Conservation (phyloP, 1,140 invertebrate genomes). For the Parapsyche elsis region DNA sequence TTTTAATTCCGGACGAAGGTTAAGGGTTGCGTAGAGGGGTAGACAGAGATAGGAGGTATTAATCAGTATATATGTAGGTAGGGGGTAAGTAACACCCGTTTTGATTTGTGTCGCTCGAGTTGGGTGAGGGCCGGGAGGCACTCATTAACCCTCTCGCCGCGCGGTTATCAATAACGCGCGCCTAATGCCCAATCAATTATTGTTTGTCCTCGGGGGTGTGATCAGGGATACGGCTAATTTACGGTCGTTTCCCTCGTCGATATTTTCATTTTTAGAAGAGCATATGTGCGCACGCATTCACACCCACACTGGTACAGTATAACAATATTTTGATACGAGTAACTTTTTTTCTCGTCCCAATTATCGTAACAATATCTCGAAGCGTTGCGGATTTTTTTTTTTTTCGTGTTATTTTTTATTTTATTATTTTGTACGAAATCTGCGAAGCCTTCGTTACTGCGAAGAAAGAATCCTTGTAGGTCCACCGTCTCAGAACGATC, state of each 20-base stretch:
- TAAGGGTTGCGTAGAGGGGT: too few relatives aligned
- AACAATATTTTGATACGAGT: too few relatives aligned
- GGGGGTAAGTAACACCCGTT: slow-evolving; percentile 39
- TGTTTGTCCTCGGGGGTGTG: slow-evolving; percentile 51
- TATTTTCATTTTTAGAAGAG: too few relatives aligned
- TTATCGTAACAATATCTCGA: neutral
- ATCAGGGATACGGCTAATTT: slow-evolving; percentile 53
- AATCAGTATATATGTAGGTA: slow-evolving; percentile 30
- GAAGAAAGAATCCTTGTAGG: neutral
- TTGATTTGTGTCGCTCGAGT: slow-evolving; percentile 43
- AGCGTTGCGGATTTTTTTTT: neutral
- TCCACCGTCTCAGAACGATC: neutral
- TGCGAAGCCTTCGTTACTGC: neutral
- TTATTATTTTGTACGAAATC: neutral
- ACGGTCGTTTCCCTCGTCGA: slow-evolving; percentile 17
- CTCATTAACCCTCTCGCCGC: slow-evolving; percentile 18
- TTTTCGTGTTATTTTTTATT: neutral
- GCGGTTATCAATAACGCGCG: slow-evolving; percentile 54
- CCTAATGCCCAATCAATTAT: slow-evolving; percentile 56
- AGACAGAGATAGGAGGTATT: slow-evolving; percentile 39
- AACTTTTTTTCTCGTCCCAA: neutral
- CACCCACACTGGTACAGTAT: too few relatives aligned
- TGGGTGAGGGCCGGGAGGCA: neutral
- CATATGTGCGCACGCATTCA: too few relatives aligned
- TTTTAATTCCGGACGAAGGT: slow-evolving; percentile 3